A percentile compares a stretch with the other conserved stretches of the same genome.
Evolutionary conservation across 2,888 invertebrate species (phyloP).

Genomic region (Aphrophora alni): DNA sequence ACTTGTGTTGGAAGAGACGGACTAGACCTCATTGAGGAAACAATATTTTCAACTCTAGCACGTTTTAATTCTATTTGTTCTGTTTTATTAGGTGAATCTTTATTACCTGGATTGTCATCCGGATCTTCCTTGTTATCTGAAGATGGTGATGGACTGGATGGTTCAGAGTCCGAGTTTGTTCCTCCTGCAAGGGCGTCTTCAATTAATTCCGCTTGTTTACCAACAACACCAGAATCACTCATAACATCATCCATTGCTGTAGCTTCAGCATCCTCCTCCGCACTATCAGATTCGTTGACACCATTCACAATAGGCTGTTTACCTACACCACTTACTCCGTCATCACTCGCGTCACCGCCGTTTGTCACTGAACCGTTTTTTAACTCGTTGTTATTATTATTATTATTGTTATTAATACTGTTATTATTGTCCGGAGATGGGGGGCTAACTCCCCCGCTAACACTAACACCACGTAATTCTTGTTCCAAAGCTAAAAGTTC

Average conservation of each 20-base stretch:
- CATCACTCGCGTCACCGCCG: conserved; percentile 47
- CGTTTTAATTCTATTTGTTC: conserved; percentile 76
- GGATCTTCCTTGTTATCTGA: conserved; percentile 45
- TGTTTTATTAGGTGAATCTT: conserved; percentile 45
- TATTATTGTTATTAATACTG: conserved; percentile 59
- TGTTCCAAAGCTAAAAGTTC: conserved; percentile 75
- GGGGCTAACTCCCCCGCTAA: conserved; percentile 56
- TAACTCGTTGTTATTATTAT: conserved; percentile 56
- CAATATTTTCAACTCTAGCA: conserved; percentile 93
- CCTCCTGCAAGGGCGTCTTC: conserved; percentile 41
- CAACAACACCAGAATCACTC: conserved; percentile 40
- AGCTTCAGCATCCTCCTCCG: conserved; percentile 63
- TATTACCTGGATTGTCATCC: conserved; percentile 44
- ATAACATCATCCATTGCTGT: conserved; percentile 63
- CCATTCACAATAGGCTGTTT: conserved; percentile 45
- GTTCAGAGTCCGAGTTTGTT: conserved; percentile 46
- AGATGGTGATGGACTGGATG: conserved; percentile 13
- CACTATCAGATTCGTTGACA: conserved; percentile 56
- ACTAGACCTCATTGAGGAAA: conserved; percentile 90
- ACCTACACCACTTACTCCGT: conserved; percentile 41
- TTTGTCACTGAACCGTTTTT: conserved; percentile 46
- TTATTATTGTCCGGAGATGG: conserved; percentile 63
- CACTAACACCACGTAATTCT: conserved; percentile 62
- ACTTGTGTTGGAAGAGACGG: conserved; percentile 74
- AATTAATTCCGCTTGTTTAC: conserved; percentile 35